phyloP scores from a whole-genome alignment of 2,797 vertebrate species.

The Macropodus opercularis region DNA sequence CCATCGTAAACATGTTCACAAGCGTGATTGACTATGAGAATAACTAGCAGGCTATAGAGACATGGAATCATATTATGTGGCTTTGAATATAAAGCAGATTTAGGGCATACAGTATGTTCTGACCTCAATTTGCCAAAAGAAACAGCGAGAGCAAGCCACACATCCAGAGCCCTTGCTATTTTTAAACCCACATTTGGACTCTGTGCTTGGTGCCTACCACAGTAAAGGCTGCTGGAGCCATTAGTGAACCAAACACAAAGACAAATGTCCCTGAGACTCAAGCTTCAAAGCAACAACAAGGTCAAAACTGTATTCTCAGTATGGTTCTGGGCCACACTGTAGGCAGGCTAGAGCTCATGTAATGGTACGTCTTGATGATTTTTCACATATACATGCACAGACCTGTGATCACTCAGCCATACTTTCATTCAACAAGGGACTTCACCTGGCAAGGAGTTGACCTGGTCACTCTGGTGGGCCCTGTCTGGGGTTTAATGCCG shows the following conservation, averaged over 20 bases:
- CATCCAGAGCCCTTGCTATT: slow-evolving; percentile 72
- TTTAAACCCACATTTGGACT: slow-evolving; percentile 75
- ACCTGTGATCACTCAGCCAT: slow-evolving; percentile 65
- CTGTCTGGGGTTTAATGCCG: slow-evolving; percentile 61
- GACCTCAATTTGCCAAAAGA: slow-evolving; percentile 70
- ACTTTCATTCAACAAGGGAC: slow-evolving; percentile 31
- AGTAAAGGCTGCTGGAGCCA: slow-evolving; percentile 70
- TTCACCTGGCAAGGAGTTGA: slow-evolving; percentile 59
- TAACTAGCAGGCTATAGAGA: slow-evolving; percentile 42
- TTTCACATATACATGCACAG: slow-evolving; percentile 20
- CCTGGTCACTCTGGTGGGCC: slow-evolving; percentile 65
- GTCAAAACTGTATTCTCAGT: slow-evolving; percentile 72
- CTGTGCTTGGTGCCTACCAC: slow-evolving; percentile 55
- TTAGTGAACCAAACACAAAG: slow-evolving; percentile 66
- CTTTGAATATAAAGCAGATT: slow-evolving; percentile 69
- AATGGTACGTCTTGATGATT: slow-evolving; percentile 31
- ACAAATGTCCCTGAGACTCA: slow-evolving; percentile 56
- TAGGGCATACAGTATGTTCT: slow-evolving; percentile 68
- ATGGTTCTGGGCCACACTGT: slow-evolving; percentile 31
- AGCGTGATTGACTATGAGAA: slow-evolving; percentile 57
- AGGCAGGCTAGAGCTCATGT: slow-evolving; percentile 37
- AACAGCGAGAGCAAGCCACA: slow-evolving; percentile 70
- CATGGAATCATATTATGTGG: slow-evolving; percentile 46
- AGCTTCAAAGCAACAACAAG: slow-evolving; percentile 71
- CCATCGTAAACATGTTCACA: slow-evolving; percentile 37